Conservation (phyloP, 2,113 vertebrate genomes). For the Pyxicephalus adspersus region DNA sequence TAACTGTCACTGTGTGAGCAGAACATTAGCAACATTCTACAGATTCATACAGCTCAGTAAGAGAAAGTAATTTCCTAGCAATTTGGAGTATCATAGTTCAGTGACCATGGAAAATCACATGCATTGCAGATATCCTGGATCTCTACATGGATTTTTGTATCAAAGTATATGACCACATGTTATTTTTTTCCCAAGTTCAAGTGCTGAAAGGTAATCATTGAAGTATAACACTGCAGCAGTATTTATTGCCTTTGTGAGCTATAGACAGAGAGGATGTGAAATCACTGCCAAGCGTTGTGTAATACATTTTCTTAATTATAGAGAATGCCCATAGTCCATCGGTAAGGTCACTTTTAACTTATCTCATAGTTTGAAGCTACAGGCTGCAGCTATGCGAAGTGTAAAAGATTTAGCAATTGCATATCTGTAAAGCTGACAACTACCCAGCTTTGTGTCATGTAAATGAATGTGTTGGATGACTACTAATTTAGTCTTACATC, state of each 20-base stretch:
- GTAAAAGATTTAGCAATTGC: conserved; percentile 24
- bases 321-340: not conserved
- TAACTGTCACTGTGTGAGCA: no score
- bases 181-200: not conserved
- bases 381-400: not conserved
- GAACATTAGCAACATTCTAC: no score
- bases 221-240: not conserved
- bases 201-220: not conserved
- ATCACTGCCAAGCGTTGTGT: not conserved
- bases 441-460: conserved; percentile 28
- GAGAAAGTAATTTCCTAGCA: no score
- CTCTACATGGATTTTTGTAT: no score
- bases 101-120: no score
- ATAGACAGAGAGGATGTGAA: not conserved
- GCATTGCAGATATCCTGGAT: no score
- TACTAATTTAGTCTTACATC: conserved; percentile 39
- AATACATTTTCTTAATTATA: conserved; percentile 20
- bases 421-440: conserved; percentile 32
- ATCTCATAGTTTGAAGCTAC: not conserved
- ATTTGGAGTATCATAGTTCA: no score
- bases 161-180: not conserved
- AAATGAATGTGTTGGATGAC: conserved; percentile 40
- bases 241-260: not conserved
- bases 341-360: conserved; percentile 23
- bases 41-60: no score